phyloP scores from a whole-genome alignment of 1,140 invertebrate genomes.

The Laupala kohalensis region DNA sequence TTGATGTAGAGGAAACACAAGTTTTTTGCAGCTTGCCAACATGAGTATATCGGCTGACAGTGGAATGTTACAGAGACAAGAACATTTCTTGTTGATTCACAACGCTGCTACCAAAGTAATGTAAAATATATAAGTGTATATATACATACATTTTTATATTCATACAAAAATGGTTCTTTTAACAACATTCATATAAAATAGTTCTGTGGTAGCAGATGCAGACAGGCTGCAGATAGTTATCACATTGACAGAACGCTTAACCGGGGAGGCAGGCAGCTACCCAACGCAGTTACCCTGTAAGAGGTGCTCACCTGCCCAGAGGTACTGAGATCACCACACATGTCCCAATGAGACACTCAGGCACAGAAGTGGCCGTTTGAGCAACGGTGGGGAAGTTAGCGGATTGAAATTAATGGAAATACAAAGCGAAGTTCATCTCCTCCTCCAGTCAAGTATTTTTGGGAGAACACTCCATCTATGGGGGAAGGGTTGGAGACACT shows the following conservation, averaged over 20 bases:
- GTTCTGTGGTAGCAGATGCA: not conserved
- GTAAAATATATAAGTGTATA: not conserved
- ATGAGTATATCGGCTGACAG: not conserved
- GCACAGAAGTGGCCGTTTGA: not conserved
- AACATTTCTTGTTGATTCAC: not conserved
- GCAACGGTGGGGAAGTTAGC: not conserved
- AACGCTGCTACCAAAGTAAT: not conserved
- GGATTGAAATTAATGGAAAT: not conserved
- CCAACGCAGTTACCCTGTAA: not conserved
- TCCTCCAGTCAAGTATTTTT: not conserved
- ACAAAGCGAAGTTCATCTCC: not conserved
- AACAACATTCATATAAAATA: not conserved
- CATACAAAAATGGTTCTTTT: conserved; percentile 3
- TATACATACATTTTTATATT: conserved; percentile 8
- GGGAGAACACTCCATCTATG: not conserved
- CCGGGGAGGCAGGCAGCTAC: not conserved
- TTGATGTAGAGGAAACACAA: not conserved
- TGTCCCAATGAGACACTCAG: not conserved
- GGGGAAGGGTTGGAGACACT: too few species aligned
- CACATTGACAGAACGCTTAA: not conserved
- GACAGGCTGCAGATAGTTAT: not conserved
- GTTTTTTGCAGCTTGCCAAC: not conserved
- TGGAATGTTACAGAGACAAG: not conserved
- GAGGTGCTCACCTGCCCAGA: not conserved
- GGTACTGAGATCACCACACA: not conserved